Percentiles rank a stretch among this genome's conserved stretches.
Evolutionary conservation across 2,113 vertebrate genomes (phyloP).

Genomic region (Antennarius striatus): DNA sequence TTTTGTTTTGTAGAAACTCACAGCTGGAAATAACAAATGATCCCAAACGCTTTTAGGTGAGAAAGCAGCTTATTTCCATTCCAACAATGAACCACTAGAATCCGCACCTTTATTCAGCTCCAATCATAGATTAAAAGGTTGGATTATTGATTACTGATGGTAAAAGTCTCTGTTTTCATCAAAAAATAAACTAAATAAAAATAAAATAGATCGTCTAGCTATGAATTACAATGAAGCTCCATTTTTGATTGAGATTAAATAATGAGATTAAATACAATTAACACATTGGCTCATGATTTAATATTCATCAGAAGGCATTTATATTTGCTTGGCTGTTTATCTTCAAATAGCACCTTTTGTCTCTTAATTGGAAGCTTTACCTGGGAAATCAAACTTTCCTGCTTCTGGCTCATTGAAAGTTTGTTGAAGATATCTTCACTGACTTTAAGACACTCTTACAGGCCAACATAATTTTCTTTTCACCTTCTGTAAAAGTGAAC

Average conservation of each 20-base stretch:
- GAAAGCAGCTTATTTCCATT: conserved; percentile 69
- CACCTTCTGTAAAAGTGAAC: no score
- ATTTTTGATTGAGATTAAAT: no score
- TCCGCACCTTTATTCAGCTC: conserved; percentile 50
- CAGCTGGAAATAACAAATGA: conserved; percentile 69
- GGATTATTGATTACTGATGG: neutral
- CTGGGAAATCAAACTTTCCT: neutral
- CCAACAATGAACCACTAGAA: conserved; percentile 54
- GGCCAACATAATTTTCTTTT: no score
- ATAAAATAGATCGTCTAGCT: neutral
- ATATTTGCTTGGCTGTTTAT: no score
- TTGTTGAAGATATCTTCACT: neutral
- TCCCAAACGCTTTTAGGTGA: conserved; percentile 71
- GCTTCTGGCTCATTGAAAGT: neutral
- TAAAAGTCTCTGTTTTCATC: conserved; percentile 23
- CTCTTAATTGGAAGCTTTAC: neutral
- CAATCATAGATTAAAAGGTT: conserved; percentile 38
- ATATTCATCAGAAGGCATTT: no score
- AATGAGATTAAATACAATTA: no score
- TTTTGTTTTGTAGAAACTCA: conserved; percentile 77
- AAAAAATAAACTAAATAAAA: neutral
- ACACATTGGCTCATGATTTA: no score
- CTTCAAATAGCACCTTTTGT: no score
- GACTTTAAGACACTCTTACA: neutral
- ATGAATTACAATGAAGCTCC: no score